phyloP scores from a whole-genome alignment of 2,888 invertebrate genomes.

The Trichogramma evanescens region DNA sequence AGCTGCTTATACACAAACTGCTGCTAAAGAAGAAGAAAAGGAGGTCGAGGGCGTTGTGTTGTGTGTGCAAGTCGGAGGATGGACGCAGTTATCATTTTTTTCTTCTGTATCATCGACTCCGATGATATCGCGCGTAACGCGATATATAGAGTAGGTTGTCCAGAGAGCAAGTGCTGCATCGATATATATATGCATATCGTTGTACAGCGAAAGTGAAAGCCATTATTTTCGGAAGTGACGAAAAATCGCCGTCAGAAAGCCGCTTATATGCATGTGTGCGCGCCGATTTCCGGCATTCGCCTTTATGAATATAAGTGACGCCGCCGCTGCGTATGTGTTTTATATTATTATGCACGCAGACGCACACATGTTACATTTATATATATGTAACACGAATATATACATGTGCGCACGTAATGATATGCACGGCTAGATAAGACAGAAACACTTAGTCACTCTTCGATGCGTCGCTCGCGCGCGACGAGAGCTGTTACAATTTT shows the following conservation, averaged over 20 bases:
- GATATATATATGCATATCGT: background rate
- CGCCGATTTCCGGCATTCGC: constrained; percentile 32
- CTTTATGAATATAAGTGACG: constrained; percentile 20
- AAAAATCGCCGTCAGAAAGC: constrained; percentile 31
- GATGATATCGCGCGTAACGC: too few relatives aligned
- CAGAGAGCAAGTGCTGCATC: too few relatives aligned
- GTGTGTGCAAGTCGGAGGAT: too few relatives aligned
- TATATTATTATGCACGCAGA: too few relatives aligned
- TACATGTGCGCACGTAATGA: constrained; percentile 3
- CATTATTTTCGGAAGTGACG: constrained; percentile 41
- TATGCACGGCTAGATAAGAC: background rate
- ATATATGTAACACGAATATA: too few relatives aligned
- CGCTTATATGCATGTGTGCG: background rate
- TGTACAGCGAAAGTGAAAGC: constrained; percentile 42
- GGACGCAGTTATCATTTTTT: too few relatives aligned
- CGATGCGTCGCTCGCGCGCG: background rate
- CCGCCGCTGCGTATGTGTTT: constrained; percentile 6
- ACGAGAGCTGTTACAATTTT: too few relatives aligned
- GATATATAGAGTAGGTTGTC: too few relatives aligned
- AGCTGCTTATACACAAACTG: background rate
- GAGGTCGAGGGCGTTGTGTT: constrained; percentile 4
- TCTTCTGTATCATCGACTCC: too few relatives aligned
- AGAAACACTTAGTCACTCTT: background rate
- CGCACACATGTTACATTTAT: constrained; percentile 1
- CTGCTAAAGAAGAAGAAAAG: background rate